Evolutionary conservation across 35 echinoderm and acorn worm species (phyloP), one percentile per base, ranked within the genome.

Genomic region (Heliocidaris erythrogramma): DNA sequence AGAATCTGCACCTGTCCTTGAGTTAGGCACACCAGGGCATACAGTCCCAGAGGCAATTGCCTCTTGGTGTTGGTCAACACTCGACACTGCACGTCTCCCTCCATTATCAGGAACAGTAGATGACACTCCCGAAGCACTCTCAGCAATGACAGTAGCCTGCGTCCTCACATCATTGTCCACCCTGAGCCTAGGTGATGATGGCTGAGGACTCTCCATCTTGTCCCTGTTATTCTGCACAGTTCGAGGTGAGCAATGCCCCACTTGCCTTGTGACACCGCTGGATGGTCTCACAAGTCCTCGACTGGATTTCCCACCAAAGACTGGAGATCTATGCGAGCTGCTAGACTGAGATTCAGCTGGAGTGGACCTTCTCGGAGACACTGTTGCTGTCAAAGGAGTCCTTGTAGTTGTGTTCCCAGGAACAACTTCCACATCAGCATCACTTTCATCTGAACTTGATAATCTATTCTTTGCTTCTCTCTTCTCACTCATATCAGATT

Each of bases 181-280:
- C 47, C 47, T 49, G 11, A 92, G 47, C 49, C 91, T 52, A 16
- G 49, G 48, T 18, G 91, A 92, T 0, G 91, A 92, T 92, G 91
- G 91, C 49, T 92, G 91, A n/a, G 91, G 91, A 30, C 91, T 92
- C 30, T 92, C 91, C 91, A 49, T 92, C 49, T 92, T 92, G 48
- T 92, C 91, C n/a, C 48, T 49, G 49, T 59, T 92, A 78, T 21
- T 78, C 29, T 92, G 91, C 31, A 92, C 24, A 48, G 91, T 92
- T 48, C 91, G 49, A 7, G 91, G 91, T 59, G 91, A 92, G 91
- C 91, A 92, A 59, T 50, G 91, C 48, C 91, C 91, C n/a, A 92
- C 50, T 30, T 92, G 31, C 50, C 91, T 49, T 59, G 48, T 14
- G n/a, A 30, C 31, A 49, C 47, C 91, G 13, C 48, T 50, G 47